Conservation (phyloP, 2,797 vertebrate species). For the Acanthopagrus latus region DNA sequence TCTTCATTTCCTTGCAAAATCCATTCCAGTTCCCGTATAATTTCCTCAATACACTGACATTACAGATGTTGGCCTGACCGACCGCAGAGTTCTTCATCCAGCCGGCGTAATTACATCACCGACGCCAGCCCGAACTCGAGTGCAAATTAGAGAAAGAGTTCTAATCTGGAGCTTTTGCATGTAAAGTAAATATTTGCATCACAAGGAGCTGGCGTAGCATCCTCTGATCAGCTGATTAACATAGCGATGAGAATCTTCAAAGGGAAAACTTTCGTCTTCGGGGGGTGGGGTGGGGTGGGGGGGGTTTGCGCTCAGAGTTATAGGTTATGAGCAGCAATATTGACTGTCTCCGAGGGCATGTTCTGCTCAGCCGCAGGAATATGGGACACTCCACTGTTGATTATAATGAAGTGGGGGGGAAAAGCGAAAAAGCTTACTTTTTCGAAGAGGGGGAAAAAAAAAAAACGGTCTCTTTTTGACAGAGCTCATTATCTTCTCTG, state of each 20-base stretch:
- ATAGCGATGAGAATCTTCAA: slow-evolving; percentile 76
- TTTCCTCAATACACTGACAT: slow-evolving; percentile 42
- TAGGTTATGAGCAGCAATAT: slow-evolving; percentile 73
- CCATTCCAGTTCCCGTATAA: slow-evolving; percentile 12
- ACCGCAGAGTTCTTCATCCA: slow-evolving; percentile 37
- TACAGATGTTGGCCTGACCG: slow-evolving; percentile 47
- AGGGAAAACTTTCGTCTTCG: slow-evolving; percentile 60
- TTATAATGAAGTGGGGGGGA: slow-evolving; percentile 58
- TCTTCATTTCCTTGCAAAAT: slow-evolving; percentile 24
- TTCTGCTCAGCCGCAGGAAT: slow-evolving; percentile 68
- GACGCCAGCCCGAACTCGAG: slow-evolving; percentile 36
- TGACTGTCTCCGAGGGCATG: slow-evolving; percentile 75
- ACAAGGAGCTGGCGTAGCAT: slow-evolving; percentile 63
- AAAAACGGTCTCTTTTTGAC: slow-evolving; percentile 63
- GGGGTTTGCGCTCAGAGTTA: slow-evolving; percentile 68
- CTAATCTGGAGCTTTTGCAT: slow-evolving; percentile 60
- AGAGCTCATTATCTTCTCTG: slow-evolving; percentile 78
- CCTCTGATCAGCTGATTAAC: slow-evolving; percentile 77
- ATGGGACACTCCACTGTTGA: slow-evolving; percentile 75
- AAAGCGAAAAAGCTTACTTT: slow-evolving; percentile 51
- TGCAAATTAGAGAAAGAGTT: slow-evolving; percentile 45
- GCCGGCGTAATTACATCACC: slow-evolving; percentile 46
- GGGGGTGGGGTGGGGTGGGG: too few relatives aligned
- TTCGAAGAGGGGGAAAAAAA: slow-evolving; percentile 43
- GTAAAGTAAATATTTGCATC: slow-evolving; percentile 75